These are phyloP conservation scores for Nasonia giraulti DNA, from an alignment of 1,140 invertebrate genomes.

Conservation along the genomic window DNA sequence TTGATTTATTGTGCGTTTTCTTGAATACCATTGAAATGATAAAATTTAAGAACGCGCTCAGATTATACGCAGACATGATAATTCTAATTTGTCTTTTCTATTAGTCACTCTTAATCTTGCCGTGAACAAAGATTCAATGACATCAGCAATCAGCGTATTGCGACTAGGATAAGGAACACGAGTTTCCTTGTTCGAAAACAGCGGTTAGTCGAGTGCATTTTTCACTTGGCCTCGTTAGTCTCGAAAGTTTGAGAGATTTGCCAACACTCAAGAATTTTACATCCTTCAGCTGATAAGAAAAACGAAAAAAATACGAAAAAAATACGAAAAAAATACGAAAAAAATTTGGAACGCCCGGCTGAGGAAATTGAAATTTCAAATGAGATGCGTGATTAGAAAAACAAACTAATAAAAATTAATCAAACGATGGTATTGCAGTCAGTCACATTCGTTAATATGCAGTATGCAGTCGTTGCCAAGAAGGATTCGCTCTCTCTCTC, in stretches of 20 bases:
- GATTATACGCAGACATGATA: background rate
- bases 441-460: too few species aligned
- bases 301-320: background rate
- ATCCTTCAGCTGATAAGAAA: background rate
- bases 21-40: background rate
- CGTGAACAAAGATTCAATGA: background rate
- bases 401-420: too few species aligned
- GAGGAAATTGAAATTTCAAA: background rate
- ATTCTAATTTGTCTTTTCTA: background rate
- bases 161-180: background rate
- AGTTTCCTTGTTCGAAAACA: background rate
- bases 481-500: constrained; percentile 46
- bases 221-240: too few species aligned
- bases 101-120: constrained; percentile 1
- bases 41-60: background rate
- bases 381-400: background rate
- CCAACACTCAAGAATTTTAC: too few species aligned
- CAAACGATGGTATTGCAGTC: background rate
- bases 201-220: background rate
- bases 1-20: background rate
- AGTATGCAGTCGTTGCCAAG: too few species aligned
- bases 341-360: background rate
- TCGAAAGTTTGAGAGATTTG: background rate
- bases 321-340: too few species aligned
- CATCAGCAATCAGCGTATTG: background rate